Evolutionary conservation across 2,888 invertebrate genomes (phyloP).

Genomic region (Watsonalla cultraria): DNA sequence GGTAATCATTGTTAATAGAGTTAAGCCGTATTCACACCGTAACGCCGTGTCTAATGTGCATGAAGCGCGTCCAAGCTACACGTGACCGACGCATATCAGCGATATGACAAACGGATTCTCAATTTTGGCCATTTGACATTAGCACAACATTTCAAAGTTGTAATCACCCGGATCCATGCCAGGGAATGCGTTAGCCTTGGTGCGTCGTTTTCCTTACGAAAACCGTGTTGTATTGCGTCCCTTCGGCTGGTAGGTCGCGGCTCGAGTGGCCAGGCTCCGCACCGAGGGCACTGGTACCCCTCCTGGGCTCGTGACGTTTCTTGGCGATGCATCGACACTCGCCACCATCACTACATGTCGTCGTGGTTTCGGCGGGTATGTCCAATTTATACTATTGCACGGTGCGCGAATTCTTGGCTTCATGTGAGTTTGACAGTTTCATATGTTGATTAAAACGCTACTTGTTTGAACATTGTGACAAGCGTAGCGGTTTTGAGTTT

Average conservation of each 20-base stretch:
- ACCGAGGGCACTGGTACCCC: constrained; percentile 33
- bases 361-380: constrained; percentile 69
- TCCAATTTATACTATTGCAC: constrained; percentile 39
- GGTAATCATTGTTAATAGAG: too few relatives aligned
- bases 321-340: constrained; percentile 51
- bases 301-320: constrained; percentile 40
- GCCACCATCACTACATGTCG: constrained; percentile 46
- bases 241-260: constrained; percentile 51
- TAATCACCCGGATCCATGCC: constrained; percentile 61
- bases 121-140: constrained; percentile 59
- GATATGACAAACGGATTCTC: constrained; percentile 52
- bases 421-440: constrained; percentile 25
- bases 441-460: constrained; percentile 20
- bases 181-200: constrained; percentile 68
- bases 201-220: constrained; percentile 54
- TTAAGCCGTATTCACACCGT: background rate
- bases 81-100: constrained; percentile 26
- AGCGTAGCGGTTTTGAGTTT: constrained; percentile 13
- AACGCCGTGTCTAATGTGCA: background rate
- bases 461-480: constrained; percentile 16
- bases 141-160: constrained; percentile 42
- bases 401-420: constrained; percentile 38
- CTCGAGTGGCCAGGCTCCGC: constrained; percentile 32
- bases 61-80: constrained; percentile 16
- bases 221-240: constrained; percentile 54